Conservation (phyloP, 1,140 invertebrate genomes). For the Ostrea denselamellosa region DNA sequence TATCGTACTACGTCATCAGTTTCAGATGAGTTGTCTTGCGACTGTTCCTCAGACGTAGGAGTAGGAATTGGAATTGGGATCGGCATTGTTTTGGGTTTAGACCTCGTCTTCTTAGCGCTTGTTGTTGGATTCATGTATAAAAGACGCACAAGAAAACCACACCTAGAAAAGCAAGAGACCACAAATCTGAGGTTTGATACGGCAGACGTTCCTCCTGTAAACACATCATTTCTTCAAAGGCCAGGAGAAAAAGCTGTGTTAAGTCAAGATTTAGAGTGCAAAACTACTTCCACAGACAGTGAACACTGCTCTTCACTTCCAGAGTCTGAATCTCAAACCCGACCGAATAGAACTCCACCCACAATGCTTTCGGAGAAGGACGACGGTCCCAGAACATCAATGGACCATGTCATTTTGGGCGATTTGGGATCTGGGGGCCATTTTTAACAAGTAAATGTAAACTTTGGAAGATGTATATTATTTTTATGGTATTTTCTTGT, state of each 20-base stretch:
- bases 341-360: not conserved
- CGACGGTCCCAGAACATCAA: not conserved
- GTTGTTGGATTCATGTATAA: not conserved
- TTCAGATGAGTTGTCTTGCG: not conserved
- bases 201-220: not conserved
- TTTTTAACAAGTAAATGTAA: not conserved
- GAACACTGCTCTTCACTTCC: not conserved
- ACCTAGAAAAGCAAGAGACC: not conserved
- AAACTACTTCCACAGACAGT: not conserved
- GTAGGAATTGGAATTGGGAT: not conserved
- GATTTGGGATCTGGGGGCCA: not conserved
- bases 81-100: not conserved
- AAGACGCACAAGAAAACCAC: not conserved
- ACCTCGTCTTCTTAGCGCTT: not conserved
- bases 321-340: not conserved
- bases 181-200: not conserved
- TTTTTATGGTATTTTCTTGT: not conserved
- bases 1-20: too few relatives aligned
- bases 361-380: not conserved
- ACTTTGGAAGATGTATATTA: not conserved
- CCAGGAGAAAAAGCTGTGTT: not conserved
- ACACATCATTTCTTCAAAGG: not conserved
- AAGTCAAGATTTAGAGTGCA: not conserved
- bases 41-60: not conserved
- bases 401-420: not conserved